Percentiles rank a stretch among this genome's conserved stretches.
These are phyloP conservation scores for Tinea pellionella DNA, from an alignment of 2,888 invertebrate genomes.

Conservation along the genomic window DNA sequence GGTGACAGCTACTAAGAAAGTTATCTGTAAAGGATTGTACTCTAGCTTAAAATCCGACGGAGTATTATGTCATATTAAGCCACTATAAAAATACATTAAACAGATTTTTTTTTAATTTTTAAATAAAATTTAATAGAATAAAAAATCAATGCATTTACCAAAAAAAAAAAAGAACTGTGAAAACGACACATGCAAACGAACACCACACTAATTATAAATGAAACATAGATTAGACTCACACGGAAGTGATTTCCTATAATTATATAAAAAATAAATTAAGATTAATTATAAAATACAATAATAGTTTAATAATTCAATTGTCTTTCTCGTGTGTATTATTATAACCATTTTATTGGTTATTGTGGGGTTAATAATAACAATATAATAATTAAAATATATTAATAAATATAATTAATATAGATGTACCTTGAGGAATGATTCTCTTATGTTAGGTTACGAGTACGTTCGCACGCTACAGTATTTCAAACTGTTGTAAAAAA, in stretches of 20 bases:
- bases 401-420: not conserved
- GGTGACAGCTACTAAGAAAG: no score
- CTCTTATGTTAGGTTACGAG: not conserved
- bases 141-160: slow-evolving; percentile 16
- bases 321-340: not conserved
- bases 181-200: slow-evolving; percentile 62
- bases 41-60: no score
- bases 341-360: slow-evolving; percentile 8
- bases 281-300: slow-evolving; percentile 45
- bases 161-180: slow-evolving; percentile 33
- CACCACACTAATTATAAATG: slow-evolving; percentile 60
- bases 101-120: not conserved
- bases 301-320: slow-evolving; percentile 41
- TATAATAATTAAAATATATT: not conserved
- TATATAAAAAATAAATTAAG: slow-evolving; percentile 37
- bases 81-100: no score
- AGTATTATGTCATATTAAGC: no score
- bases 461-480: slow-evolving; percentile 2
- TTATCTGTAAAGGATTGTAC: no score
- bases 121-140: not conserved
- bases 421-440: not conserved
- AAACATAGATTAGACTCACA: slow-evolving; percentile 45
- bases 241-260: slow-evolving; percentile 50
- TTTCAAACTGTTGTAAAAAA: not conserved
- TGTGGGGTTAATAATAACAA: not conserved